Percentiles rank a stretch among this genome's conserved stretches.
These are phyloP conservation scores for Cetoscarus ocellatus DNA, from an alignment of 2,797 vertebrate genomes.

Conservation along the genomic window DNA sequence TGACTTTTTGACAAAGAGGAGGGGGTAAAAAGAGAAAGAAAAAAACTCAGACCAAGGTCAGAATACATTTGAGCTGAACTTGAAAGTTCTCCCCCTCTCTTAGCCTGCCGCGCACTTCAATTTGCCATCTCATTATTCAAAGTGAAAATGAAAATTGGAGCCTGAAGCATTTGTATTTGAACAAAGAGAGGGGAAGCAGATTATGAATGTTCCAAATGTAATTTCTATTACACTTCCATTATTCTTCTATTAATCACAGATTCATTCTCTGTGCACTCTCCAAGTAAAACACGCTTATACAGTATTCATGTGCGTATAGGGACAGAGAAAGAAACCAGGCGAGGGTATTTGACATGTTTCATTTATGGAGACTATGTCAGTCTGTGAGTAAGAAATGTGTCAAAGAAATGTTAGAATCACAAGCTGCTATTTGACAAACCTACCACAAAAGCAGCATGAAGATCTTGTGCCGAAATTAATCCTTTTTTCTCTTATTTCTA, in stretches of 20 bases:
- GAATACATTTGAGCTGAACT: slow-evolving; percentile 75
- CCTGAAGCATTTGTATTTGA: slow-evolving; percentile 85
- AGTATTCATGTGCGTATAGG: slow-evolving; percentile 83
- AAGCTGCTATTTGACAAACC: slow-evolving; percentile 64
- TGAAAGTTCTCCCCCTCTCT: slow-evolving; percentile 72
- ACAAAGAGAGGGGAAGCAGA: slow-evolving; percentile 83
- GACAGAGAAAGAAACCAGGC: slow-evolving; percentile 65
- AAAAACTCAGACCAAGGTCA: slow-evolving; percentile 69
- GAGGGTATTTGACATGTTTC: slow-evolving; percentile 79
- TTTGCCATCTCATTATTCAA: slow-evolving; percentile 84
- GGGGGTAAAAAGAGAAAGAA: slow-evolving; percentile 27
- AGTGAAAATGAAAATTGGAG: slow-evolving; percentile 83
- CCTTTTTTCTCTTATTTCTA: slow-evolving; percentile 55
- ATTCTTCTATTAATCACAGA: slow-evolving; percentile 88
- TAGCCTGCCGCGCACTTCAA: slow-evolving; percentile 72
- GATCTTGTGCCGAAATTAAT: slow-evolving; percentile 45
- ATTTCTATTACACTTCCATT: slow-evolving; percentile 88
- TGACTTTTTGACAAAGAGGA: slow-evolving; percentile 46
- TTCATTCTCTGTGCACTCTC: slow-evolving; percentile 79
- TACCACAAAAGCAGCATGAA: slow-evolving; percentile 36
- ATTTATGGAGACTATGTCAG: slow-evolving; percentile 71
- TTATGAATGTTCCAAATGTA: slow-evolving; percentile 86
- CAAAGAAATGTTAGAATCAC: slow-evolving; percentile 72
- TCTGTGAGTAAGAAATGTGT: slow-evolving; percentile 52
- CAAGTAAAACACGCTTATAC: slow-evolving; percentile 82